Percentiles rank a stretch among this genome's conserved stretches.
These are phyloP conservation scores for Oryzaephilus surinamensis DNA, from an alignment of 1,140 invertebrate genomes.

Conservation along the genomic window DNA sequence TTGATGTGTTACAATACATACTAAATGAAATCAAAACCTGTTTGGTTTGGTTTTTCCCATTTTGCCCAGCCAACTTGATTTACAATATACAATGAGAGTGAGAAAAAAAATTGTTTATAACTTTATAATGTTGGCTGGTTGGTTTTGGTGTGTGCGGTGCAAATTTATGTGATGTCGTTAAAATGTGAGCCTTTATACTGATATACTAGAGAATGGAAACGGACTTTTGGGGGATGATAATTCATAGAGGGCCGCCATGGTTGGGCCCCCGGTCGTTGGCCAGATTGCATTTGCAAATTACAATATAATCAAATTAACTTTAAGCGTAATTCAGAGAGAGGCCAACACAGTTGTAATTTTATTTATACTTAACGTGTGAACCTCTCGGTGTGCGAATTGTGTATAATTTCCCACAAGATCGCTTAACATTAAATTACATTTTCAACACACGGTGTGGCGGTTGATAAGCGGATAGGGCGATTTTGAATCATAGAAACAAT, in stretches of 20 bases:
- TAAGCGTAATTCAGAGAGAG: constrained; percentile 18
- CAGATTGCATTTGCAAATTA: constrained; percentile 24
- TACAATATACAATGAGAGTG: too few relatives aligned
- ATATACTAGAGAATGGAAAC: background rate
- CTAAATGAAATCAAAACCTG: too few relatives aligned
- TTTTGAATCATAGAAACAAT: too few relatives aligned
- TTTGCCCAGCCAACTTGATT: too few relatives aligned
- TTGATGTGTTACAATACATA: too few relatives aligned
- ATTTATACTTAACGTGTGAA: constrained; percentile 20
- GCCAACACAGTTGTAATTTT: constrained; percentile 15
- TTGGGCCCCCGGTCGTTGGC: constrained; percentile 14
- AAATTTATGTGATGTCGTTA: too few relatives aligned
- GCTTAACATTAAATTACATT: constrained; percentile 24
- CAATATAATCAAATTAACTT: constrained; percentile 27
- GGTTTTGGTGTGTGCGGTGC: too few relatives aligned
- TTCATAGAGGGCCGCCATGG: background rate
- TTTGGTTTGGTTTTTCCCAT: too few relatives aligned
- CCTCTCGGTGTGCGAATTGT: constrained; percentile 9
- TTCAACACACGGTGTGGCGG: constrained; percentile 2
- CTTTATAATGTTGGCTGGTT: too few relatives aligned
- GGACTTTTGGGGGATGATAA: background rate
- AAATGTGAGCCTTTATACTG: background rate
- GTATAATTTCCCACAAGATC: constrained; percentile 24
- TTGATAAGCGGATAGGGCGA: too few relatives aligned
- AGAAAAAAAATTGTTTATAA: too few relatives aligned